Percentiles rank a stretch among this genome's conserved stretches.
phyloP scores from a whole-genome alignment of 2,888 invertebrate genomes.

The Euphydryas editha region DNA sequence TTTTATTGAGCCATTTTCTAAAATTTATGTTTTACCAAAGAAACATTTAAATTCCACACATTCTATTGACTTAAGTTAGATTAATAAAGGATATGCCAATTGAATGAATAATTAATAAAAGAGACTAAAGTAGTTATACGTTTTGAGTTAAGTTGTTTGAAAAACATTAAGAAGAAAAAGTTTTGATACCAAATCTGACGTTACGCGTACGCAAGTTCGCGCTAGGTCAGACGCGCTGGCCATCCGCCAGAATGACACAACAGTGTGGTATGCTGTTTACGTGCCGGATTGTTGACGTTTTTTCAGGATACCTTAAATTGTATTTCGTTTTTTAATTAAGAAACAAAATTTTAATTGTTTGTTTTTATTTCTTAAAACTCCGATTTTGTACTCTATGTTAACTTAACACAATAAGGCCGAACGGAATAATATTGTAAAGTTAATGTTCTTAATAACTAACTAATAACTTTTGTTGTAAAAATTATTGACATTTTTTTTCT shows the following conservation, averaged over 20 bases:
- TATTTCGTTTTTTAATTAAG: slow-evolving; percentile 17
- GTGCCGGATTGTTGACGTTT: slow-evolving; percentile 64
- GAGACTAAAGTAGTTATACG: neutral
- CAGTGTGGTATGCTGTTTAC: slow-evolving; percentile 75
- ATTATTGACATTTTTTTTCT: too few species aligned
- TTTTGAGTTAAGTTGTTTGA: neutral
- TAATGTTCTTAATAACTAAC: too few species aligned
- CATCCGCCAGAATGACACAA: slow-evolving; percentile 72
- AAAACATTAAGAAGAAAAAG: slow-evolving; percentile 19
- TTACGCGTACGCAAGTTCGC: slow-evolving; percentile 56
- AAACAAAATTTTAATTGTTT: neutral
- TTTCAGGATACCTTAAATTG: slow-evolving; percentile 38
- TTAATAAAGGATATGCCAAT: too few species aligned
- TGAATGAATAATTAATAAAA: neutral
- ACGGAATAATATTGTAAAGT: too few species aligned
- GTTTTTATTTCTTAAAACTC: too few species aligned
- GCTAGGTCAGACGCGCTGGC: slow-evolving; percentile 74
- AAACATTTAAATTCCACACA: slow-evolving; percentile 8
- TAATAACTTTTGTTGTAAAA: too few species aligned
- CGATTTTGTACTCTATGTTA: too few species aligned
- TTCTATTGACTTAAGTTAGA: neutral
- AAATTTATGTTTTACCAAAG: neutral
- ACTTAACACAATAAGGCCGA: too few species aligned
- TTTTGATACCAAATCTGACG: slow-evolving; percentile 39
- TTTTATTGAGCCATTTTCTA: slow-evolving; percentile 1